Conservation (phyloP, 2,113 vertebrate species). For the Callorhinus ursinus region DNA sequence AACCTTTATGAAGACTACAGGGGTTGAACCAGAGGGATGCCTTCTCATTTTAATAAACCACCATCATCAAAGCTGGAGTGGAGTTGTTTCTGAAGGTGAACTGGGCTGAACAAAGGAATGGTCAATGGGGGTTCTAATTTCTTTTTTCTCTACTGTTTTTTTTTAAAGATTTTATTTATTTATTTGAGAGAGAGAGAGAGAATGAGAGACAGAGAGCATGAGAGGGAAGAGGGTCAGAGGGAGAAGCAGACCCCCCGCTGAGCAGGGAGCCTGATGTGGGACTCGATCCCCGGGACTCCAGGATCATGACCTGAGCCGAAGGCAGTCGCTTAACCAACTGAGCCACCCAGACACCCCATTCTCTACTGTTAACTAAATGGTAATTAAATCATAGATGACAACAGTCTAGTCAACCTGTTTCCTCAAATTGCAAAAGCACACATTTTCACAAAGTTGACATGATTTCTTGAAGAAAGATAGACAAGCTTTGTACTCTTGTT, state of each 20-base stretch:
- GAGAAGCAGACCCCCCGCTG: too few species aligned
- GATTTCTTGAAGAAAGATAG: background rate
- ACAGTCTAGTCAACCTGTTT: background rate
- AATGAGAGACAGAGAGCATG: too few species aligned
- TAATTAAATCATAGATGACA: slow-evolving; percentile 5
- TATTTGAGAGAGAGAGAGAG: too few species aligned
- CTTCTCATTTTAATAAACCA: background rate
- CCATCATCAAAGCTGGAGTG: background rate
- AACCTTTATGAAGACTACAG: background rate
- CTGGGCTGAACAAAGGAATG: background rate
- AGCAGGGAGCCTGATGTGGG: too few species aligned
- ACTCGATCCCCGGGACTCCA: too few species aligned
- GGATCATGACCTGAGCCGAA: too few species aligned
- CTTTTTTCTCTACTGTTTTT: background rate
- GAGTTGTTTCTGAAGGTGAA: background rate
- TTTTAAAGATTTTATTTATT: too few species aligned
- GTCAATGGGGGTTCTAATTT: background rate
- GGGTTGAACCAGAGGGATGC: too few species aligned
- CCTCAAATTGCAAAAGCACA: slow-evolving; percentile 15
- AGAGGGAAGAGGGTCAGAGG: too few species aligned
- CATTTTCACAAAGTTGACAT: background rate
- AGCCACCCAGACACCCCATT: too few species aligned
- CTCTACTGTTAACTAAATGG: background rate
- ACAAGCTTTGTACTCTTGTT: background rate
- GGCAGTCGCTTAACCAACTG: too few species aligned